Evolutionary conservation across 2,797 vertebrate species (phyloP).

Genomic region (Anas acuta): DNA sequence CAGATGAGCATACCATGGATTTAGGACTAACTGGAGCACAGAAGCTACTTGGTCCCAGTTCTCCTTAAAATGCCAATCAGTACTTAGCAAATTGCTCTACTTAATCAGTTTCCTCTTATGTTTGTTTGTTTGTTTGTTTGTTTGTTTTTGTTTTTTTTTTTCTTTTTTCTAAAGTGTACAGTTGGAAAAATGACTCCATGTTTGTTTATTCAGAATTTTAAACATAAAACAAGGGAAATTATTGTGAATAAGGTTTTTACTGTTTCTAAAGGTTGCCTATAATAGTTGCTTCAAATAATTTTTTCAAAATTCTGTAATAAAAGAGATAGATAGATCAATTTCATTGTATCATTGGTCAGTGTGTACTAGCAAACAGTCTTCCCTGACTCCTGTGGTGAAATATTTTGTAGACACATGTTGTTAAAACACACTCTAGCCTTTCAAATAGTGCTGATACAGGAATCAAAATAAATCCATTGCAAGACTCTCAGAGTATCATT

Average conservation of each 20-base stretch:
- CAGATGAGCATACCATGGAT: not conserved
- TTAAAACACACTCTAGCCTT: not conserved
- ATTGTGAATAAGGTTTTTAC: not conserved
- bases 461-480: not conserved
- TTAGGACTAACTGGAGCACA: not conserved
- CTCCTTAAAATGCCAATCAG: not conserved
- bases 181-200: not conserved
- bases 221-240: not conserved
- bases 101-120: rapidly evolving
- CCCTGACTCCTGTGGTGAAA: not conserved
- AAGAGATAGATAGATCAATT: not conserved
- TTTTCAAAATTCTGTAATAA: not conserved
- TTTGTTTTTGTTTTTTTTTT: too few relatives aligned
- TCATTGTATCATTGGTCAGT: not conserved
- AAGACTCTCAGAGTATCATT: not conserved
- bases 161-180: not conserved
- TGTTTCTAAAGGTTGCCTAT: not conserved
- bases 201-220: not conserved
- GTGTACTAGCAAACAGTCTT: not conserved
- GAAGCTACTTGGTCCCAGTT: not conserved
- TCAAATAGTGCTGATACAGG: not conserved
- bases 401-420: not conserved
- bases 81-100: not conserved
- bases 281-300: not conserved
- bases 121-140: too few relatives aligned